phyloP scores from a whole-genome alignment of 2,888 invertebrate genomes.

The Sepioteuthis lessoniana region DNA sequence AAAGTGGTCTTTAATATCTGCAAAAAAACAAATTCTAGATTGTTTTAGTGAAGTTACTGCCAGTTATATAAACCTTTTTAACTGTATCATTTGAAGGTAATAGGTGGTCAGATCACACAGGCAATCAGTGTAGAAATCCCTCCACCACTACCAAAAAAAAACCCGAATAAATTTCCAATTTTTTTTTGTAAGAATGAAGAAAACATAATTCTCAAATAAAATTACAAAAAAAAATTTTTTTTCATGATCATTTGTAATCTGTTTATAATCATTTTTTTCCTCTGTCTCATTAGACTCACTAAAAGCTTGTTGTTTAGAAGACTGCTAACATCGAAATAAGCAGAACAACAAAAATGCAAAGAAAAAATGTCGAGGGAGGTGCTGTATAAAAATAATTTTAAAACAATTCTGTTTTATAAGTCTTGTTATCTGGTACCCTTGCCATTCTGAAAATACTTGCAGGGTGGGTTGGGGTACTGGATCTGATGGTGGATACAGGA shows the following conservation, averaged over 20 bases:
- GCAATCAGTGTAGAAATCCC: not conserved
- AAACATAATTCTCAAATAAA: not conserved
- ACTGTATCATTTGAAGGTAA: no score
- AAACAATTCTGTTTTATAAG: not conserved
- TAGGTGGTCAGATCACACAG: not conserved
- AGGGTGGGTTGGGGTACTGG: not conserved
- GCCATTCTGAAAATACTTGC: not conserved
- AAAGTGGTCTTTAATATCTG: no score
- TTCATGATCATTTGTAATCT: not conserved
- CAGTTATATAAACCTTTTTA: no score
- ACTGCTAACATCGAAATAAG: not conserved
- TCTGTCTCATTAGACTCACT: not conserved
- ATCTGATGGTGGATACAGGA: not conserved
- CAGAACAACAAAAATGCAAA: not conserved
- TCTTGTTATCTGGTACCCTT: not conserved
- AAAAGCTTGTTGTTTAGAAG: not conserved
- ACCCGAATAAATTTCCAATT: not conserved
- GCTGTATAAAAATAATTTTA: not conserved
- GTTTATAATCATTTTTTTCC: not conserved
- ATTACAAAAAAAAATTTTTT: not conserved
- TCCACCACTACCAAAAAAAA: not conserved
- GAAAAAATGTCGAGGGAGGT: not conserved
- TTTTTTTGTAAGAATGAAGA: not conserved
- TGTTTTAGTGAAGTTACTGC: no score
- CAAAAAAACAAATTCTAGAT: no score